These are phyloP conservation scores for Drosophila pachea DNA, from an alignment of 1,140 invertebrate genomes.

Conservation along the genomic window DNA sequence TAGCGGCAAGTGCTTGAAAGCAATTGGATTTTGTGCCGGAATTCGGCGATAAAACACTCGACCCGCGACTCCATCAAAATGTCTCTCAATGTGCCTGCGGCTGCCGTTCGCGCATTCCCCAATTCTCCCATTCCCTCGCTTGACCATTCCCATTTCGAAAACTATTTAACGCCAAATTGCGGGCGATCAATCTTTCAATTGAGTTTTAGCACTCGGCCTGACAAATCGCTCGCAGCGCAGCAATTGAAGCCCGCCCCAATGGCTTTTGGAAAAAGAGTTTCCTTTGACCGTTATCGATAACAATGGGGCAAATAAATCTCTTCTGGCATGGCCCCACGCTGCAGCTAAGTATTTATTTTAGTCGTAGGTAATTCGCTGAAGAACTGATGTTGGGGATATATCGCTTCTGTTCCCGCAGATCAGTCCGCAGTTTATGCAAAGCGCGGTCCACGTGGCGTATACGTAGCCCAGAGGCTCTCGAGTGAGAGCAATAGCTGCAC, in stretches of 20 bases:
- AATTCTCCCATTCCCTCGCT: no score
- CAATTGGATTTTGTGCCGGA: slow-evolving; percentile 31
- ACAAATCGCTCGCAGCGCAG: slow-evolving; percentile 5
- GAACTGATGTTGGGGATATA: no score
- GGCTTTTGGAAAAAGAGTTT: neutral
- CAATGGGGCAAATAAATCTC: neutral
- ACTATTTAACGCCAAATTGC: slow-evolving; percentile 19
- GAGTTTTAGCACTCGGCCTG: slow-evolving; percentile 10
- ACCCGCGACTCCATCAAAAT: slow-evolving; percentile 7
- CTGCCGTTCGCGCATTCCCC: neutral
- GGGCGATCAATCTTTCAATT: slow-evolving; percentile 20
- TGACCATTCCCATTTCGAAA: slow-evolving; percentile 8
- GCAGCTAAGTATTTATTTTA: no score
- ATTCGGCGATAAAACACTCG: slow-evolving; percentile 23
- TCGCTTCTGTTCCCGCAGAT: neutral
- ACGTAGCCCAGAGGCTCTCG: neutral
- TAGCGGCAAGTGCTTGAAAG: slow-evolving; percentile 24
- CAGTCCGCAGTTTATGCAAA: neutral
- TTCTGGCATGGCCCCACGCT: no score
- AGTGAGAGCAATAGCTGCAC: slow-evolving; percentile 30
- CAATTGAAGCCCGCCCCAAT: neutral
- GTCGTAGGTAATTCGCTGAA: no score
- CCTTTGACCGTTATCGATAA: neutral
- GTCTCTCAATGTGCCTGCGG: neutral
- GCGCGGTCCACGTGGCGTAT: slow-evolving; percentile 10